phyloP scores from a whole-genome alignment of 2,888 invertebrate species.

The Polydesmus complanatus region DNA sequence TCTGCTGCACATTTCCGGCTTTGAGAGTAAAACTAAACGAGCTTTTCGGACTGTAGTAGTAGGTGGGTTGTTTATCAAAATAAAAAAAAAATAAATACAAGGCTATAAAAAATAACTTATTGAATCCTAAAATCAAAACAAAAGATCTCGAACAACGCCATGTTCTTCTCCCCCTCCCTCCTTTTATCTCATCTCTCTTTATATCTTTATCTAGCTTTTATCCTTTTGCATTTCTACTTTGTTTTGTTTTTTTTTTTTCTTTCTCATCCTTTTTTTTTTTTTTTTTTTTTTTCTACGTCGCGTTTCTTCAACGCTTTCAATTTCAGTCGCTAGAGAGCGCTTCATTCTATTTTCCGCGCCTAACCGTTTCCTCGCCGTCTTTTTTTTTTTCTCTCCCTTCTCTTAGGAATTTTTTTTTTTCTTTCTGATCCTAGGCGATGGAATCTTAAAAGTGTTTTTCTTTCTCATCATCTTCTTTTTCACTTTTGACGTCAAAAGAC shows the following conservation, averaged over 20 bases:
- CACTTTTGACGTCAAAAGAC: background rate
- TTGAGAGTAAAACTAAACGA: too few relatives aligned
- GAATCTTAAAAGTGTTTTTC: background rate
- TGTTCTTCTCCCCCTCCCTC: too few relatives aligned
- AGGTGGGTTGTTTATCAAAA: too few relatives aligned
- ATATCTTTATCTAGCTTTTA: too few relatives aligned
- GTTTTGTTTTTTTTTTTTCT: too few relatives aligned
- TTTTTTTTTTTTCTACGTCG: background rate
- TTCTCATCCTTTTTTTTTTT: too few relatives aligned
- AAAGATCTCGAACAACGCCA: background rate
- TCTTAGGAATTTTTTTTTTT: too few relatives aligned
- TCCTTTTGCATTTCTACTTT: too few relatives aligned
- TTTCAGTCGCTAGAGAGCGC: background rate
- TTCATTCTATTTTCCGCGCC: background rate
- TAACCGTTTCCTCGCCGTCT: background rate
- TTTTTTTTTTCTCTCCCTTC: too few relatives aligned
- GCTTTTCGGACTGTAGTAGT: too few relatives aligned
- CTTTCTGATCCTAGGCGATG: background rate
- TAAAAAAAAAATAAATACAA: too few relatives aligned
- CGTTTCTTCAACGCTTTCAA: background rate
- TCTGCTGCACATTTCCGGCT: too few relatives aligned
- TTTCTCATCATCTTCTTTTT: background rate
- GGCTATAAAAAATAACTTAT: background rate
- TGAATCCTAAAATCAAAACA: background rate
- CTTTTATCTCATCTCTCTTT: background rate